These are phyloP conservation scores for Cenopis cana DNA, from an alignment of 2,888 invertebrate genomes.

Conservation along the genomic window DNA sequence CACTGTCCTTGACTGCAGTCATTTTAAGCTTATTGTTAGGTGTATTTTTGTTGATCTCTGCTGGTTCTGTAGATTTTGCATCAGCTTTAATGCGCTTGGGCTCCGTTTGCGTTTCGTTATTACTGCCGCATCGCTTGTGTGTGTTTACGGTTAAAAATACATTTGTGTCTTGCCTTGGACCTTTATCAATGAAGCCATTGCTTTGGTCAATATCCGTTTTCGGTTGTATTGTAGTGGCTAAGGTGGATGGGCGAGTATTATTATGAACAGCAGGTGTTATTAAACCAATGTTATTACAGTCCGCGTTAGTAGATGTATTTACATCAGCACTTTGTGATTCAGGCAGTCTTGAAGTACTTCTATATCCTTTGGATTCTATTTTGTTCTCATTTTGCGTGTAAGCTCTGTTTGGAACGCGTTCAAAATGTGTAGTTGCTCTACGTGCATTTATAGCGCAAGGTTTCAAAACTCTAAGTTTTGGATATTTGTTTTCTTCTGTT, in stretches of 20 bases:
- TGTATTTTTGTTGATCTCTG: background rate
- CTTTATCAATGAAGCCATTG: background rate
- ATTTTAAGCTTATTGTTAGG: background rate
- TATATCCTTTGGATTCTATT: background rate
- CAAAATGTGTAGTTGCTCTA: conserved; percentile 7
- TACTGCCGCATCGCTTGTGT: background rate
- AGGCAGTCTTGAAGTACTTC: background rate
- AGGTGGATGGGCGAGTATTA: background rate
- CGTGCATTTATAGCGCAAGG: background rate
- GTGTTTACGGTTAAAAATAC: background rate
- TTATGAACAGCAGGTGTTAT: background rate
- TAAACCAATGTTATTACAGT: background rate
- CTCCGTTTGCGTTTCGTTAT: background rate
- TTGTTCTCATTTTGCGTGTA: background rate
- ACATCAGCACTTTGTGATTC: background rate
- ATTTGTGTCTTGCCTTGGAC: background rate
- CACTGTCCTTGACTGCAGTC: background rate
- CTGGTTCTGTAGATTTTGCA: background rate
- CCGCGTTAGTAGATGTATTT: background rate
- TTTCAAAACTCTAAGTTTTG: background rate
- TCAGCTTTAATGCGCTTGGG: conserved; percentile 5
- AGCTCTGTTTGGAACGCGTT: background rate
- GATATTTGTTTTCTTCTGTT: background rate
- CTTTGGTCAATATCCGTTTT: background rate
- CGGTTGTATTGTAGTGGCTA: background rate